A percentile compares a stretch with the other conserved stretches of the same genome.
Evolutionary conservation across 2,888 invertebrate genomes (phyloP).

Genomic region (Megalurothrips usitatus): DNA sequence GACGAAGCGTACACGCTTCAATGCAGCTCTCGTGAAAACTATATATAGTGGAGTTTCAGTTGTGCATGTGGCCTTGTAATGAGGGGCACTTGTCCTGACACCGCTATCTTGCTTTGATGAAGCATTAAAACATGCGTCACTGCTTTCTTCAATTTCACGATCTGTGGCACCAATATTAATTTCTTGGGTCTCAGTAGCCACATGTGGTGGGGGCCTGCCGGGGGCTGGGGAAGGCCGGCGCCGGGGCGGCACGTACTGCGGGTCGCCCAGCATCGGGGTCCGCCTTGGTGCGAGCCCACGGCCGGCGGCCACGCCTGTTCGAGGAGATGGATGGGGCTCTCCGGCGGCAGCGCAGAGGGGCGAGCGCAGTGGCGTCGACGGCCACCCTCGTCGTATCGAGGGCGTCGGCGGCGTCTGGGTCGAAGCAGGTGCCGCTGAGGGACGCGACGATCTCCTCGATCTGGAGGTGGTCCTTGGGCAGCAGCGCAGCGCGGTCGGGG

Average conservation of each 20-base stretch:
- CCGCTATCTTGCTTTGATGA: too few relatives aligned
- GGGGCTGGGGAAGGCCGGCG: neutral
- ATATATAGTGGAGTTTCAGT: too few relatives aligned
- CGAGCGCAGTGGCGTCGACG: neutral
- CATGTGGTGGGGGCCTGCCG: neutral
- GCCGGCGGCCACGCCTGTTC: neutral
- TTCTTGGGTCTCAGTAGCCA: too few relatives aligned
- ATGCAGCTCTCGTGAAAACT: too few relatives aligned
- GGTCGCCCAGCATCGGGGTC: neutral
- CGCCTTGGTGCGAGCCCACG: neutral
- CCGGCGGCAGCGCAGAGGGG: neutral
- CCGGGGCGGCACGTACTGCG: neutral
- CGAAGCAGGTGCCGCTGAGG: neutral
- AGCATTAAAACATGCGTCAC: too few relatives aligned
- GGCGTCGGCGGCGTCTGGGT: neutral
- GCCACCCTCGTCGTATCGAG: neutral
- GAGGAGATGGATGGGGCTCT: neutral
- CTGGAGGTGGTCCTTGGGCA: neutral
- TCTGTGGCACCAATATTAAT: too few relatives aligned
- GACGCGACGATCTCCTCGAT: slow-evolving; percentile 4
- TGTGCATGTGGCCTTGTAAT: too few relatives aligned
- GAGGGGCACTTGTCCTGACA: too few relatives aligned
- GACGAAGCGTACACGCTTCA: too few relatives aligned
- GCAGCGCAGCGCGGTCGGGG: neutral
- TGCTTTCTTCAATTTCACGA: too few relatives aligned